Conservation (phyloP, 2,113 vertebrate genomes). For the Pterophyllum scalare region DNA sequence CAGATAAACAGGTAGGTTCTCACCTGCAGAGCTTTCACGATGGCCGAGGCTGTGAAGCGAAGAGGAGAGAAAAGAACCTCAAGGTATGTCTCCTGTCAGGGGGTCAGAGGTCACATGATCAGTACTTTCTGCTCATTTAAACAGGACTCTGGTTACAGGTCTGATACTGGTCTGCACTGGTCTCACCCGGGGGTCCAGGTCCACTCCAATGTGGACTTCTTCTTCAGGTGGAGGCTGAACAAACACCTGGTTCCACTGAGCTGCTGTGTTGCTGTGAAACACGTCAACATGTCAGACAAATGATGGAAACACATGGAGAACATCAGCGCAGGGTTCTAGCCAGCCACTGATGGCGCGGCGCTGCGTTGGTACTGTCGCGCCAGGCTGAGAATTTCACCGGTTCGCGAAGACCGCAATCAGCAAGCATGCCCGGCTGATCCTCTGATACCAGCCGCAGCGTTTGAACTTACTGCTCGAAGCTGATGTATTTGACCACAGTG, state of each 20-base stretch:
- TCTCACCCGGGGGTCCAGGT: constrained; percentile 92
- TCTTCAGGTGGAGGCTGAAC: constrained; percentile 90
- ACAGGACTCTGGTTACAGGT: not conserved
- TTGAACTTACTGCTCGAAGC: constrained; percentile 90
- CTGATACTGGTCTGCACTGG: not conserved
- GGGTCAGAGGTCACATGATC: not conserved
- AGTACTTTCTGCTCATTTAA: not conserved
- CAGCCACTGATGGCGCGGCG: too few species aligned
- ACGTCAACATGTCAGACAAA: not conserved
- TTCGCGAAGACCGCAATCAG: too few species aligned
- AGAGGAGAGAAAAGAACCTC: constrained; percentile 88
- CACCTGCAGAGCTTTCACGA: constrained; percentile 85
- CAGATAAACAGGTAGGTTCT: not conserved
- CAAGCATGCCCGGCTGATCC: too few species aligned
- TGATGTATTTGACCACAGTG: constrained; percentile 91
- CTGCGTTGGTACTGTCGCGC: too few species aligned
- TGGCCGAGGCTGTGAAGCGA: constrained; percentile 85
- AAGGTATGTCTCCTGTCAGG: constrained; percentile 87
- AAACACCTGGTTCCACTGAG: constrained; percentile 96
- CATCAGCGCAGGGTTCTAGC: too few species aligned
- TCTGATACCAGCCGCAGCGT: too few species aligned
- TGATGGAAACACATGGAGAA: not conserved
- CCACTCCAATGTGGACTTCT: constrained; percentile 86
- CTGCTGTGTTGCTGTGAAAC: constrained; percentile 85
- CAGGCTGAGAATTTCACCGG: too few species aligned